phyloP scores from a whole-genome alignment of 2,888 invertebrate genomes.

The Eristalinus aeneus region DNA sequence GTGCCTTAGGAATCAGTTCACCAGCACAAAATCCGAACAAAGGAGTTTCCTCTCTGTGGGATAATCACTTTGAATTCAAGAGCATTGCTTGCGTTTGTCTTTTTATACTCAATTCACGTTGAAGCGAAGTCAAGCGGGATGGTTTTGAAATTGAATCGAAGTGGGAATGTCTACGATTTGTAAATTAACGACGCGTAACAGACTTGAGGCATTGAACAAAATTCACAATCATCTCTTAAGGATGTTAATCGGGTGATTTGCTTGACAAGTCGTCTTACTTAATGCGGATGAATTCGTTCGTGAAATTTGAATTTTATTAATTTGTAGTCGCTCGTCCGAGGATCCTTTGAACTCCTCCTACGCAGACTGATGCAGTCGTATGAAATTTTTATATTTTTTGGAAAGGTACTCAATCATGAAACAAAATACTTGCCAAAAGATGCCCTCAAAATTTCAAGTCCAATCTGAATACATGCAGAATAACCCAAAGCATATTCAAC shows the following conservation, averaged over 20 bases:
- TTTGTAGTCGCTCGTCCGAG: neutral
- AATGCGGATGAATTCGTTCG: neutral
- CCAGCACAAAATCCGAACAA: no score
- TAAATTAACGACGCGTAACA: neutral
- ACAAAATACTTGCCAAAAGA: no score
- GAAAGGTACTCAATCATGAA: no score
- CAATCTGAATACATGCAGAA: no score
- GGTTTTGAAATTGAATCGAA: neutral
- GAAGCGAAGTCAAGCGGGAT: neutral
- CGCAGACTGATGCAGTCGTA: neutral
- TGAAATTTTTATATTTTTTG: neutral
- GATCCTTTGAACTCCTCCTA: neutral
- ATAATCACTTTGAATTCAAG: no score
- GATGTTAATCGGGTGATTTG: neutral
- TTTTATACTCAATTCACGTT: neutral
- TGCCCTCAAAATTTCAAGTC: no score
- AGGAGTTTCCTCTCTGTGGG: no score
- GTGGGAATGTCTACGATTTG: neutral
- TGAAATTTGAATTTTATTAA: neutral
- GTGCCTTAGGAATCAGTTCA: no score
- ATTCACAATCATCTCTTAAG: neutral
- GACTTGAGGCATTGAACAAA: neutral
- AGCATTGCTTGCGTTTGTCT: no score
- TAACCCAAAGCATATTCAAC: no score
- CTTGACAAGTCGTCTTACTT: neutral